Percentiles rank a stretch among this genome's conserved stretches.
Conservation (phyloP, 2,797 vertebrate genomes). For the Chrysocyon brachyurus region DNA sequence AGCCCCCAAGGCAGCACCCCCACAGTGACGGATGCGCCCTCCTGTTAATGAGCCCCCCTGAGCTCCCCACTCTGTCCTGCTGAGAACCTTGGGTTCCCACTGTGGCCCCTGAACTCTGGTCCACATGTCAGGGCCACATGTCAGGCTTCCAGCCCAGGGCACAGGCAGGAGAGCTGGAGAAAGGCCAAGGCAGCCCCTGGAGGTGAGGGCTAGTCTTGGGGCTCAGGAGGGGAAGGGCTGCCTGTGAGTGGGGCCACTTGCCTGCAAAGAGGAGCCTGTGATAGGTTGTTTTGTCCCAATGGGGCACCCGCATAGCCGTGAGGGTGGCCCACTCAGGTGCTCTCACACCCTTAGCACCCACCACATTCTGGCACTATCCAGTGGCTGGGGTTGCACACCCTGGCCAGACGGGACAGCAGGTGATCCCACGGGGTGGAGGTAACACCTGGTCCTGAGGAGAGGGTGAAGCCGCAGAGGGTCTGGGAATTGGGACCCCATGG, state of each 20-base stretch:
- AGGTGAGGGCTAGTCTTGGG: not conserved
- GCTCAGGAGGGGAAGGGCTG: not conserved
- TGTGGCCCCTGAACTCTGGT: not conserved
- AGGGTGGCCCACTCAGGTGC: fast-evolving
- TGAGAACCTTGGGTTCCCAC: too few species aligned
- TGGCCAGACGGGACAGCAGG: not conserved
- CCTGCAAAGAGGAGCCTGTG: not conserved
- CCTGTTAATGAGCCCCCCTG: not conserved
- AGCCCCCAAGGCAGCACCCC: not conserved
- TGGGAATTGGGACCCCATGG: not conserved
- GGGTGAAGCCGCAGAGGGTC: too few species aligned
- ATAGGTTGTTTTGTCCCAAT: not conserved
- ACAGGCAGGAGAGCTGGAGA: not conserved
- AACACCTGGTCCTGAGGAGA: not conserved
- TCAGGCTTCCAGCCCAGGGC: not conserved
- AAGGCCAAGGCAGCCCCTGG: not conserved
- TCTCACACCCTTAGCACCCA: not conserved
- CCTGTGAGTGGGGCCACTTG: not conserved
- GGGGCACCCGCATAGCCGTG: not conserved
- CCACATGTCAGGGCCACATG: too few species aligned
- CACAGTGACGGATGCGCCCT: fast-evolving
- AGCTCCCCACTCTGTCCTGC: not conserved
- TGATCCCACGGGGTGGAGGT: not conserved
- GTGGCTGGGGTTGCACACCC: not conserved
- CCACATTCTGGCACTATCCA: not conserved